These are phyloP conservation scores for Lordiphosa andalusiaca DNA, from an alignment of 2,888 invertebrate genomes.

Conservation along the genomic window DNA sequence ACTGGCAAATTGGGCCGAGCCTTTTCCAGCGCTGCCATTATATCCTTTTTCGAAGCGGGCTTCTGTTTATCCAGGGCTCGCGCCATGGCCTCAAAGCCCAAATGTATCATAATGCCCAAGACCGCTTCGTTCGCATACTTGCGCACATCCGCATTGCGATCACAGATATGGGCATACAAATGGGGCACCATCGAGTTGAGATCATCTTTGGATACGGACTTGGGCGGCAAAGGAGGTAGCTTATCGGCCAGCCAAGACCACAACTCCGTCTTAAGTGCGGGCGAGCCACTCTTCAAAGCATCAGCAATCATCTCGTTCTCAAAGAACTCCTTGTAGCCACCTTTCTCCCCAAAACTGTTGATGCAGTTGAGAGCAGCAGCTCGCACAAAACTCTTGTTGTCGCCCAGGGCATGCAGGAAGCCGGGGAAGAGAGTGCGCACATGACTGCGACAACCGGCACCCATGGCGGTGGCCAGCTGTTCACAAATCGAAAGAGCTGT, in stretches of 20 bases:
- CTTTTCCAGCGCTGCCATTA: slow-evolving; percentile 91
- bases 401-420: slow-evolving; percentile 89
- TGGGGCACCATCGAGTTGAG: slow-evolving; percentile 87
- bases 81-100: slow-evolving; percentile 84
- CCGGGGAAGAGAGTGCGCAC: slow-evolving; percentile 91
- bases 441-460: slow-evolving; percentile 88
- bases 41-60: slow-evolving; percentile 88
- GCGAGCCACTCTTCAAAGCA: slow-evolving; percentile 92
- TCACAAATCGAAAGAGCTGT: slow-evolving; percentile 91
- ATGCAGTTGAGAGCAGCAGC: slow-evolving; percentile 90
- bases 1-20: slow-evolving; percentile 91
- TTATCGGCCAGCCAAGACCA: slow-evolving; percentile 93
- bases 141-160: slow-evolving; percentile 94
- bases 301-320: slow-evolving; percentile 94
- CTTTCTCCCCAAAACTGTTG: slow-evolving; percentile 91
- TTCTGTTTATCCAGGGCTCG: slow-evolving; percentile 81
- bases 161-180: slow-evolving; percentile 91
- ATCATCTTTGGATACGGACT: slow-evolving; percentile 91
- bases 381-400: slow-evolving; percentile 89
- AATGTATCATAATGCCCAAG: slow-evolving; percentile 94
- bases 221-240: slow-evolving; percentile 85
- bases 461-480: slow-evolving; percentile 90
- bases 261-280: slow-evolving; percentile 89
- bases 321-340: slow-evolving; percentile 89
- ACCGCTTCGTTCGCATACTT: slow-evolving; percentile 94